Evolutionary conservation across 2,888 invertebrate genomes (phyloP).

Genomic region (Pyrochroa serraticornis): DNA sequence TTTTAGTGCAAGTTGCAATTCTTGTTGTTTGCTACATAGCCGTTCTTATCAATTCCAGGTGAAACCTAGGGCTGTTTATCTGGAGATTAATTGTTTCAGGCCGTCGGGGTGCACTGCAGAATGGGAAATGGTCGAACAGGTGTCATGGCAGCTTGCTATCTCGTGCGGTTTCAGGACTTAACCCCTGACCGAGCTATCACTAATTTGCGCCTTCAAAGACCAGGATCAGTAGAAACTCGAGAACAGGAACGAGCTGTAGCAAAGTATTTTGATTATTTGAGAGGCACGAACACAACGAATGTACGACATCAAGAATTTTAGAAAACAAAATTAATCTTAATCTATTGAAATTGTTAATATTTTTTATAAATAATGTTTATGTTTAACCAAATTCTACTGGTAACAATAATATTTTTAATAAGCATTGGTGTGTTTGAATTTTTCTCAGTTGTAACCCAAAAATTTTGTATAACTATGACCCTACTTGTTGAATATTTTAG

Average conservation of each 20-base stretch:
- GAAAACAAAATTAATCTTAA: not conserved
- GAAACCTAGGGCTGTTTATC: too few species aligned
- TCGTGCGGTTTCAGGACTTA: conserved; percentile 67
- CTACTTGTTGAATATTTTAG: too few species aligned
- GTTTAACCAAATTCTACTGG: too few species aligned
- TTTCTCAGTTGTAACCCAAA: too few species aligned
- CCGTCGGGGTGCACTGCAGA: conserved; percentile 73
- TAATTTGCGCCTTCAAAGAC: conserved; percentile 64
- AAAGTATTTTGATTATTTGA: conserved; percentile 65
- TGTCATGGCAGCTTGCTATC: conserved; percentile 74
- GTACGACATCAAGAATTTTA: not conserved
- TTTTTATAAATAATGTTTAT: too few species aligned
- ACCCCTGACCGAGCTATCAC: conserved; percentile 69
- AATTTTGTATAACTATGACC: too few species aligned
- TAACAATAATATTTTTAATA: too few species aligned
- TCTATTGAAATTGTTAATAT: too few species aligned
- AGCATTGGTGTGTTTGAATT: too few species aligned
- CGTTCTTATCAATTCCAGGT: too few species aligned
- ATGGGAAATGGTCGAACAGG: conserved; percentile 76
- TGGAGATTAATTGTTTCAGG: conserved; percentile 55
- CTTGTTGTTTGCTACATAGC: too few species aligned
- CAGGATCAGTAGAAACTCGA: conserved; percentile 69
- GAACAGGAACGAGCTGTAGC: conserved; percentile 67
- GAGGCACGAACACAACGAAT: conserved; percentile 36
- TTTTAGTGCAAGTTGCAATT: too few species aligned